Conservation (phyloP, 2,888 invertebrate genomes). For the Escarpia spicata region DNA sequence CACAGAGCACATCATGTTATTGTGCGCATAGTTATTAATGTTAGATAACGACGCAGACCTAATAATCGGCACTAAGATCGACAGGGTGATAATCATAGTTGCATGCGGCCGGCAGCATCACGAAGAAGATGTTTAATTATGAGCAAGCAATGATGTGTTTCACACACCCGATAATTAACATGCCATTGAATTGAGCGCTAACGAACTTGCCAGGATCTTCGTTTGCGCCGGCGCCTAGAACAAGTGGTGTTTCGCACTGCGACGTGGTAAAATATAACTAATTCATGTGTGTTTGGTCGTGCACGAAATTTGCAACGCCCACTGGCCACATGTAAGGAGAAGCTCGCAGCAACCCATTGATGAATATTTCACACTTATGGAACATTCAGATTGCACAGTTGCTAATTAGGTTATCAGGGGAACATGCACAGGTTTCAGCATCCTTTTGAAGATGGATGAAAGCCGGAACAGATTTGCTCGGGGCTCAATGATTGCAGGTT, state of each 20-base stretch:
- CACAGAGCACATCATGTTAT: background rate
- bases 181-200: background rate
- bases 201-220: background rate
- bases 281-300: background rate
- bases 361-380: constrained; percentile 16
- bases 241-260: background rate
- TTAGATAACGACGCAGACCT: background rate
- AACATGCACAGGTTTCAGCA: background rate
- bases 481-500: background rate
- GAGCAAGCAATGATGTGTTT: background rate
- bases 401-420: background rate
- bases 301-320: constrained; percentile 12
- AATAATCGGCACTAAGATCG: background rate
- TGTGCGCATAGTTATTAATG: background rate
- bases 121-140: background rate
- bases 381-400: background rate
- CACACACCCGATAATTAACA: background rate
- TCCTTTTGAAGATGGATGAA: background rate
- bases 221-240: background rate
- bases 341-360: background rate
- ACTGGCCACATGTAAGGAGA: background rate
- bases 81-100: background rate
- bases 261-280: background rate
- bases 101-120: background rate
- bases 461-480: background rate